Base-by-base conservation (phyloP, 2,113 vertebrate species). In the Macroglossus sobrinus region DNA sequence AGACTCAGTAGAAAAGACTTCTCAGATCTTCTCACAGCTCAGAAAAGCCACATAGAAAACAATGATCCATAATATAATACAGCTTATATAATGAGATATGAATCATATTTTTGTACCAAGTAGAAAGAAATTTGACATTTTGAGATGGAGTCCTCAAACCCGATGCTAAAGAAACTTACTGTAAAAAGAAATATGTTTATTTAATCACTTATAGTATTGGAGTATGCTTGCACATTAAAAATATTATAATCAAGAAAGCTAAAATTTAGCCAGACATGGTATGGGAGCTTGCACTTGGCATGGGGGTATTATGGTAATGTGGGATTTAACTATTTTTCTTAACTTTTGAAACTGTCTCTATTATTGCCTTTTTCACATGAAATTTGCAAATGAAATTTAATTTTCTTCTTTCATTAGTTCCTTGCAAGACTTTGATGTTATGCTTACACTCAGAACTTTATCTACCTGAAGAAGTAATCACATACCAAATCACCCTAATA, bases 81-180 rank as follows among this genome's bases (percentile, higher is more conserved):
- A 82, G 24, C 94, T 97, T 96, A 86, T 87, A 84, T 94, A 93
- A 97, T 94, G 68, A 28, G 50, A 78, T 89, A 94, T 92, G 57
- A 89, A 95, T 97, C 93, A 94, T 76, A 93, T 63, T 88, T 93
- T 55, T 21, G 2, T 89, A 78, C 66, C 55, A 94, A 91, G 33
- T 85, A 68, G 68, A 91, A 89, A 88, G 47, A 89, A 35, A 93
- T 85, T 80, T 97, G 91, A 91, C 91, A 95, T 68, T 76, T 53
- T 40, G 64, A 94, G 85, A 93, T 74, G 63, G 38, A 96, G 85
- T 94, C n/a, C 57, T 89, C 45, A 91, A 97, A 92, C 53, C 55
- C 45, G 76, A 91, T 88, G 55, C 61, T 94, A 45, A 89, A 86
- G 38, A 97, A 88, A 96, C 94, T 91, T 94, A 50, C 61, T 78